Evolutionary conservation across 1,140 invertebrate species (phyloP), one percentile per base, ranked within the genome.

Genomic region (Polyergus mexicanus): DNA sequence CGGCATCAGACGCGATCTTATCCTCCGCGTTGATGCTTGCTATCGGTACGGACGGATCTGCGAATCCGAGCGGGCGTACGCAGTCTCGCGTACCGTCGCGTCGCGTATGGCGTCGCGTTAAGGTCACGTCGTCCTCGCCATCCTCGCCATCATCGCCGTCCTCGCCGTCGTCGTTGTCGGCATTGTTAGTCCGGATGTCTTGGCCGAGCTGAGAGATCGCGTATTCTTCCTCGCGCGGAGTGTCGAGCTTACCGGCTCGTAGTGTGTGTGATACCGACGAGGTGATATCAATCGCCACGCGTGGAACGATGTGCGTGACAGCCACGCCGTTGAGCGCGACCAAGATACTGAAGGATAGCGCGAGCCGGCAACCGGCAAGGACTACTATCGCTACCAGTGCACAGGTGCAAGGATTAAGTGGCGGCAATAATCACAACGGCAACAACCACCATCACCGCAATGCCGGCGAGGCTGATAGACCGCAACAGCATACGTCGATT

Each of bases 401-500:
- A 91, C 90, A 91, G 89, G 87, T 92, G 90, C 92, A 91, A 87
- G 90, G 90, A 88, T 91, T 91, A 69, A 85, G 84, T 75, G 87
- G 83, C 74, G 77, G 66, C 89, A 88, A 62, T 77, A 88, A 76
- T 69, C 77, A 47, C 63, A 80, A 80, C 47, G 4, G 28, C 76
- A 68, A 68, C 77, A 44, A 60, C 54, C 78, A 72, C 38, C 51
- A 44, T 58, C 78, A 44, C 66, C 78, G 65, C 56, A 90, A 91
- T 92, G 86, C 54, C 72, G 72, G 60, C 56, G 89, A 87, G 54
- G 38, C 66, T 19, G 91, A 91, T 71, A 93, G 92, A 65, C 93
- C 94, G 11, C 93, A 13, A 47, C 47, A 93, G 68, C 94, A 94
- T 91, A 95, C 94, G 85, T 95, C 94, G 86, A 94, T 95, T 94